phyloP scores from a whole-genome alignment of 2,797 vertebrate genomes.

The Tenualosa ilisha region DNA sequence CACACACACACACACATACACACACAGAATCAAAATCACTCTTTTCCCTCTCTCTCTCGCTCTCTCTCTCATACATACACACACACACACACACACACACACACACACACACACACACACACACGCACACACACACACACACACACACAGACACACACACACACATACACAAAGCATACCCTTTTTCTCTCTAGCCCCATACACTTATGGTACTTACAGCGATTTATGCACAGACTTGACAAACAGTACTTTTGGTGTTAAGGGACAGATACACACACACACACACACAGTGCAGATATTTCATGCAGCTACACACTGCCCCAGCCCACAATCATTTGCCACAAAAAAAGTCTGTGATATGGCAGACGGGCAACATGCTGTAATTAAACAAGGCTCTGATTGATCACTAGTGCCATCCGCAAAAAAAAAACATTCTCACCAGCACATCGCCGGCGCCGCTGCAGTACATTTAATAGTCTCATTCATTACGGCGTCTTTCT shows the following conservation, averaged over 20 bases:
- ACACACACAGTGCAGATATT: not conserved
- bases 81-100: not conserved
- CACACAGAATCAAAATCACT: not conserved
- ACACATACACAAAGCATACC: not conserved
- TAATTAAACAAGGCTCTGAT: conserved; percentile 57
- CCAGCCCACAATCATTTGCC: not conserved
- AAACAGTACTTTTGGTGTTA: not conserved
- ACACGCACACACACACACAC: not conserved
- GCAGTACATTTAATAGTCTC: conserved; percentile 38
- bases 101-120: not conserved
- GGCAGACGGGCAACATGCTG: conserved; percentile 29
- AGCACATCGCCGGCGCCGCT: conserved; percentile 48
- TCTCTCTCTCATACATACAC: not conserved
- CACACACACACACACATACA: conserved; percentile 5
- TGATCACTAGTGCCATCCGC: conserved; percentile 47
- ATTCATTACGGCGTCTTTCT: conserved; percentile 46
- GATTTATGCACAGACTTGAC: not conserved
- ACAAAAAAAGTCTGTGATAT: conserved; percentile 6
- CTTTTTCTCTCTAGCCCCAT: not conserved
- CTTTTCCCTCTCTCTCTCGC: not conserved
- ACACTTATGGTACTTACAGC: not conserved
- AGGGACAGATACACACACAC: not conserved
- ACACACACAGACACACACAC: not conserved
- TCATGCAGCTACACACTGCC: not conserved
- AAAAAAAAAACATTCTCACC: conserved; percentile 41